These are phyloP conservation scores for Panonychus citri DNA, from an alignment of 1,140 invertebrate species.

Conservation along the genomic window DNA sequence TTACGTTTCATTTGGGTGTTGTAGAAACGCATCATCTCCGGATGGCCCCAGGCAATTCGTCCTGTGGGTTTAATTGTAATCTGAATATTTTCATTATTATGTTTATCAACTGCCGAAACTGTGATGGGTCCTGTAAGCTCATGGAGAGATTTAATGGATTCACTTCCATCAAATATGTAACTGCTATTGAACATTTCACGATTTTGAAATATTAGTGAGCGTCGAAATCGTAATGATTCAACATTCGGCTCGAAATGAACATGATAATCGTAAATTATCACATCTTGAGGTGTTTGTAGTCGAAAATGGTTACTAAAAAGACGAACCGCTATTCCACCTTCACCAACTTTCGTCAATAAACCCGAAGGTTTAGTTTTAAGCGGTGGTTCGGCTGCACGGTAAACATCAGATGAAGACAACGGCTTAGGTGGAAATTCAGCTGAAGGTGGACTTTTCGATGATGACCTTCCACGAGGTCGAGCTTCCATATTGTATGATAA, in stretches of 20 bases:
- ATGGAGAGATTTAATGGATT: constrained; percentile 7
- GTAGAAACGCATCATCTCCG: constrained; percentile 5
- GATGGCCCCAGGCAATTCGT: background rate
- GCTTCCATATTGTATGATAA: no score
- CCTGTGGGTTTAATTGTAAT: background rate
- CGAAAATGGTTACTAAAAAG: background rate
- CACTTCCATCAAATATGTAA: constrained; percentile 12
- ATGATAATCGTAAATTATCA: background rate
- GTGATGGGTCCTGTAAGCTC: background rate
- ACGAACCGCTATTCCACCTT: background rate
- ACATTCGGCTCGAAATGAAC: constrained; percentile 1
- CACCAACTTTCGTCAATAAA: background rate
- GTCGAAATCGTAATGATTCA: background rate
- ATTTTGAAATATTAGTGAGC: constrained; percentile 30
- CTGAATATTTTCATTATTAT: constrained; percentile 4
- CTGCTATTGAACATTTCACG: constrained; percentile 25
- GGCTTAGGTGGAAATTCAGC: no score
- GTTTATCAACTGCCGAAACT: no score
- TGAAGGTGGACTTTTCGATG: no score
- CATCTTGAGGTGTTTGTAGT: background rate
- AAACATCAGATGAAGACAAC: no score
- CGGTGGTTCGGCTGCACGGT: no score
- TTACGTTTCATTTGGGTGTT: constrained; percentile 4
- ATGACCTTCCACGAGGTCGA: no score
- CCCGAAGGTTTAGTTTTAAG: background rate